phyloP scores from a whole-genome alignment of 2,888 invertebrate genomes.

The Automeris io region DNA sequence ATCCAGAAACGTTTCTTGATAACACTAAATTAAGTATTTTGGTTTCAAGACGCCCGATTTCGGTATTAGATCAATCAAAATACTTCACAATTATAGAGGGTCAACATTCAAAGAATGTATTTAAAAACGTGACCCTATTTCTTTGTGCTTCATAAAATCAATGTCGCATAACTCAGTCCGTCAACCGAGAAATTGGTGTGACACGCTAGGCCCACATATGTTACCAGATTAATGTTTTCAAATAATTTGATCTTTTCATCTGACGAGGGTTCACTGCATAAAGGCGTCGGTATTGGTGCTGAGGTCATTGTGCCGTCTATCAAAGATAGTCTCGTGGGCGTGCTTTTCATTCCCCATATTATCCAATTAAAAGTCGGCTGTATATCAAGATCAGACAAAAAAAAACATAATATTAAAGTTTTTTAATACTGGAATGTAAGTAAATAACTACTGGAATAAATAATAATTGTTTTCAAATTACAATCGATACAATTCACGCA shows the following conservation, averaged over 20 bases:
- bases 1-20: conserved; percentile 25
- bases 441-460: too few species aligned
- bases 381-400: background rate
- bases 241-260: conserved; percentile 76
- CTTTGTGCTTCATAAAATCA: conserved; percentile 47
- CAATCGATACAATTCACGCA: too few species aligned
- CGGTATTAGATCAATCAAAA: conserved; percentile 29
- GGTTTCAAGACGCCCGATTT: conserved; percentile 7
- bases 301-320: conserved; percentile 73
- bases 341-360: conserved; percentile 14
- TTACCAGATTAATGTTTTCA: conserved; percentile 75
- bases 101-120: background rate
- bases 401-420: background rate
- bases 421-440: too few species aligned
- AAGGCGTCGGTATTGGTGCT: conserved; percentile 67
- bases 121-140: conserved; percentile 3
- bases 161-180: conserved; percentile 54
- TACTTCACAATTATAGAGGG: conserved; percentile 25
- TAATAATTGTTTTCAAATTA: too few species aligned
- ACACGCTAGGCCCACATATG: conserved; percentile 67
- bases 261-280: conserved; percentile 77
- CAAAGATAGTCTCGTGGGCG: conserved; percentile 62
- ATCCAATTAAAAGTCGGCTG: conserved; percentile 6
- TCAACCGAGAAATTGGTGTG: conserved; percentile 61
- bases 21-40: conserved; percentile 18